A percentile compares a stretch with the other conserved stretches of the same genome.
Evolutionary conservation across 2,113 vertebrate species (phyloP).

Genomic region (Terrapene triunguis): DNA sequence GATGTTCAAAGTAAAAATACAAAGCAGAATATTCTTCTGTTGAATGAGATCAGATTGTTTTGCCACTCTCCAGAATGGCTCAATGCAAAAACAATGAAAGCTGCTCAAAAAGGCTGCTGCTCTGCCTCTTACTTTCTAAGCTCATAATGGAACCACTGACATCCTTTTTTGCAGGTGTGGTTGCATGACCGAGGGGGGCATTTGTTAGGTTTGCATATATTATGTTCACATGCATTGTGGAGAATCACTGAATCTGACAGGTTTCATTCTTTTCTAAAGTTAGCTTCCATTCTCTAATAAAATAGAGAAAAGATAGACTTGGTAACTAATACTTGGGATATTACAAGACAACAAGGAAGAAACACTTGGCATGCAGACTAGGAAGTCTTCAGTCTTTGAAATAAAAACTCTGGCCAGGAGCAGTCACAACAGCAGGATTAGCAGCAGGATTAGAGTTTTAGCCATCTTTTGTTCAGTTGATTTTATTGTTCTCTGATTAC

Average conservation of each 20-base stretch:
- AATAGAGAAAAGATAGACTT: slow-evolving; percentile 45
- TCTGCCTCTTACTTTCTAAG: slow-evolving; percentile 38
- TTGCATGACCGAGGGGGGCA: slow-evolving; percentile 23
- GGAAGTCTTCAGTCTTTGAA: neutral
- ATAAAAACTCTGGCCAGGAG: neutral
- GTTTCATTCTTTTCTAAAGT: slow-evolving; percentile 48
- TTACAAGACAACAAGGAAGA: slow-evolving; percentile 30
- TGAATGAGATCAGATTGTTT: slow-evolving; percentile 34
- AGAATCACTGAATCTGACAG: slow-evolving; percentile 22
- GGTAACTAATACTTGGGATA: slow-evolving; percentile 59
- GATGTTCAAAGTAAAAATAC: neutral
- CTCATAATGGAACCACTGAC: slow-evolving; percentile 8
- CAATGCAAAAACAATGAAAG: slow-evolving; percentile 35
- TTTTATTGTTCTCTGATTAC: neutral
- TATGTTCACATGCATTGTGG: neutral
- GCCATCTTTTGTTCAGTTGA: neutral
- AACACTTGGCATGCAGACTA: neutral
- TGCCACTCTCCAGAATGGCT: neutral
- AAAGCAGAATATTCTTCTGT: neutral
- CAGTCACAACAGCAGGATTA: neutral
- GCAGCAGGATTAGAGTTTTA: neutral
- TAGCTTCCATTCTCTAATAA: slow-evolving; percentile 55
- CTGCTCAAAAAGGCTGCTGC: slow-evolving; percentile 37
- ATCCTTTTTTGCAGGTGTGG: slow-evolving; percentile 45
- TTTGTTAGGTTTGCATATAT: neutral